Conservation (phyloP, 2,888 invertebrate genomes). For the Trichogramma evanescens region DNA sequence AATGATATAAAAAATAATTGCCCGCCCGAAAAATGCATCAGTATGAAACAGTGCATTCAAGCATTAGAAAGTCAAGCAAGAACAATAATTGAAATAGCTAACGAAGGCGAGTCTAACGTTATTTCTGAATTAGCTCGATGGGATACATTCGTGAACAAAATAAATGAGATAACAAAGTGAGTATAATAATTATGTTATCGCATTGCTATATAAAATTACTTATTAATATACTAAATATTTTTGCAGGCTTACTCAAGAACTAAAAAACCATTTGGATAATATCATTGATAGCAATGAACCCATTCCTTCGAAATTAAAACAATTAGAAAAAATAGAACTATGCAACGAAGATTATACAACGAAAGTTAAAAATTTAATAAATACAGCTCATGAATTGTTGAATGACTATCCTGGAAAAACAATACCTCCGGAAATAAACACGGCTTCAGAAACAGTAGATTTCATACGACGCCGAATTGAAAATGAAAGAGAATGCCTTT, state of each 20-base stretch:
- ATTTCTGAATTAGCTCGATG: conserved; percentile 59
- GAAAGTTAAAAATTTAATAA: conserved; percentile 57
- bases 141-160: conserved; percentile 62
- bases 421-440: conserved; percentile 62
- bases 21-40: conserved; percentile 47
- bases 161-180: conserved; percentile 54
- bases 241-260: conserved; percentile 37
- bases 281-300: conserved; percentile 59
- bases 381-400: conserved; percentile 57
- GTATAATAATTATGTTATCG: conserved; percentile 40
- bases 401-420: conserved; percentile 64
- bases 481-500: conserved; percentile 66
- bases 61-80: conserved; percentile 61
- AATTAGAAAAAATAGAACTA: conserved; percentile 64
- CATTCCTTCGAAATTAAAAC: conserved; percentile 60
- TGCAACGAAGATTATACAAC: conserved; percentile 59
- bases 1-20: conserved; percentile 35
- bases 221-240: not conserved
- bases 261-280: conserved; percentile 49
- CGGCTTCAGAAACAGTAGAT: conserved; percentile 61
- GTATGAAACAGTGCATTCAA: conserved; percentile 54
- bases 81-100: conserved; percentile 63
- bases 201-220: not conserved
- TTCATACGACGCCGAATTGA: conserved; percentile 64
- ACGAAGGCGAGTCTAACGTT: conserved; percentile 53